These are phyloP conservation scores for Drosophila ogumai DNA, from an alignment of 1,140 invertebrate genomes.

Conservation along the genomic window DNA sequence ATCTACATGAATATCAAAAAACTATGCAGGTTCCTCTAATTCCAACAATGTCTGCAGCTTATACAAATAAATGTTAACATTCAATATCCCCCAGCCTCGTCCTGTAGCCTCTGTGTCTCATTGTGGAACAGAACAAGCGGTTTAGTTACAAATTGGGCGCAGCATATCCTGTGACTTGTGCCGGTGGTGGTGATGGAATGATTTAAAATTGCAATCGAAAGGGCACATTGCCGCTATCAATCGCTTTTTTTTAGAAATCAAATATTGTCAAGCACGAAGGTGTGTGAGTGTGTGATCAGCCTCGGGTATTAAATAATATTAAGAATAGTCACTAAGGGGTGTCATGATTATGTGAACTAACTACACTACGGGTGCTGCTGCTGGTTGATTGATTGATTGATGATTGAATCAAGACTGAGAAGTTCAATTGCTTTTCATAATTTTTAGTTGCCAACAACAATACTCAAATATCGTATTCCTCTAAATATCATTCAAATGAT, in stretches of 20 bases:
- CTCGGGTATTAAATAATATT: constrained; percentile 22
- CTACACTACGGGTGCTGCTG: constrained; percentile 41
- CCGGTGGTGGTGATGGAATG: constrained; percentile 20
- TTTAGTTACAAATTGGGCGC: constrained; percentile 48
- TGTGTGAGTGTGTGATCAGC: constrained; percentile 16
- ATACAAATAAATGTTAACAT: constrained; percentile 71
- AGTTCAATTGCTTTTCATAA: constrained; percentile 67
- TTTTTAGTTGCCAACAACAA: constrained; percentile 50
- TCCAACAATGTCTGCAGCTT: constrained; percentile 63
- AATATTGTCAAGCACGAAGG: constrained; percentile 77
- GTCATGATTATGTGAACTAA: constrained; percentile 19
- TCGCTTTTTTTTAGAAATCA: constrained; percentile 55
- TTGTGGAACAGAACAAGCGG: constrained; percentile 48
- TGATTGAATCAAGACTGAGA: constrained; percentile 51
- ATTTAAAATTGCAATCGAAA: constrained; percentile 13
- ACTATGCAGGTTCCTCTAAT: constrained; percentile 61
- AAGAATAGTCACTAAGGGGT: constrained; percentile 4
- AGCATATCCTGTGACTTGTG: constrained; percentile 37
- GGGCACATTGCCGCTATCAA: neutral
- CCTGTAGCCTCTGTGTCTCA: constrained; percentile 48
- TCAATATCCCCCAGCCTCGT: constrained; percentile 58
- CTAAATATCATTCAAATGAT: constrained; percentile 74
- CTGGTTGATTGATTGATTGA: constrained; percentile 25
- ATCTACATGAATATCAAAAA: constrained; percentile 71
- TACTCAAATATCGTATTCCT: constrained; percentile 50